phyloP scores from a whole-genome alignment of 2,888 invertebrate species.

The Xylocampa areola region DNA sequence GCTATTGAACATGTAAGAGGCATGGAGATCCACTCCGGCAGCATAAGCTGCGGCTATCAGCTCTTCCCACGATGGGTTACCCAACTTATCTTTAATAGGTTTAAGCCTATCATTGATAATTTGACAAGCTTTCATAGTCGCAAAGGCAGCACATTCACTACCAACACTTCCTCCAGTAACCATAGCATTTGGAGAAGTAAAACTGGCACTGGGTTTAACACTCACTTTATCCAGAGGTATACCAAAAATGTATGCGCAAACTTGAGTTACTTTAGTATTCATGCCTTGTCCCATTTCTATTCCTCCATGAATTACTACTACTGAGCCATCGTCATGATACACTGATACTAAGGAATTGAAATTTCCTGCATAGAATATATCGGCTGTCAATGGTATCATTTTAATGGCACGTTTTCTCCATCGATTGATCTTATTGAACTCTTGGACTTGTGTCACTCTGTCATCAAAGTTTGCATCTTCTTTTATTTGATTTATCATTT shows the following conservation, averaged over 20 bases:
- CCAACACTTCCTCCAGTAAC: slow-evolving; percentile 92
- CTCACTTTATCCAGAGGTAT: slow-evolving; percentile 91
- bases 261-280: slow-evolving; percentile 94
- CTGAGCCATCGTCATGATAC: slow-evolving; percentile 92
- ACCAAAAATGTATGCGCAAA: slow-evolving; percentile 92
- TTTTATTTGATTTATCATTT: slow-evolving; percentile 88
- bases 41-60: slow-evolving; percentile 87
- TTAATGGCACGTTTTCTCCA: slow-evolving; percentile 94
- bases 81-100: slow-evolving; percentile 88
- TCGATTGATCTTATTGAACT: slow-evolving; percentile 91
- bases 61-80: slow-evolving; percentile 89
- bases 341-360: slow-evolving; percentile 91
- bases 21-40: slow-evolving; percentile 90
- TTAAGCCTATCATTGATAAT: slow-evolving; percentile 90
- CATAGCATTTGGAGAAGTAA: slow-evolving; percentile 90
- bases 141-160: slow-evolving; percentile 91
- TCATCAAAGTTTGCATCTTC: slow-evolving; percentile 85
- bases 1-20: slow-evolving; percentile 88
- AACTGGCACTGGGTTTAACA: slow-evolving; percentile 90
- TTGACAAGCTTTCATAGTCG: slow-evolving; percentile 91
- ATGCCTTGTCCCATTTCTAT: slow-evolving; percentile 95
- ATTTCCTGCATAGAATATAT: slow-evolving; percentile 87
- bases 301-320: slow-evolving; percentile 92
- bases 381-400: slow-evolving; percentile 91
- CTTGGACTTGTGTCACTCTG: slow-evolving; percentile 80